Base-by-base conservation (phyloP, 2,797 vertebrate species). In the Morelia viridis region DNA sequence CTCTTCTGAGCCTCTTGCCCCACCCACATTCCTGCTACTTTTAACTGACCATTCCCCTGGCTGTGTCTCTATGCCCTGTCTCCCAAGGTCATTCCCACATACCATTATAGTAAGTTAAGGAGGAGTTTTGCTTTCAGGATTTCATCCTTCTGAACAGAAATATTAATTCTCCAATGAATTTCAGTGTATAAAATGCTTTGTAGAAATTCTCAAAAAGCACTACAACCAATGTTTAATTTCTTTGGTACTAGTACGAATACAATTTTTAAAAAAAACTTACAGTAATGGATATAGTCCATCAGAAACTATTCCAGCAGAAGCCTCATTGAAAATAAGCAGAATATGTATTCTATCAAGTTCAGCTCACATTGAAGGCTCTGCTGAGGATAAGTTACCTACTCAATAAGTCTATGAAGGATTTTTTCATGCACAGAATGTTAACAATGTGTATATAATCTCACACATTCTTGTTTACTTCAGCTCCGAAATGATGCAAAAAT, bases 141-240 rank as follows among this genome's bases (percentile, higher is more conserved):
- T 50, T 15, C 12, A 85, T 26, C 76, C 93, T 86, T 85, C 86
- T 31, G 8, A 46, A 60, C 28, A 86, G 13, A 61, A 64, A 90
- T 31, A 3, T 22, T 83, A 62, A 11, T 58, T 26, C 56, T 85
- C 12, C 19, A 50, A 0, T 31, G 15, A 85, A 57, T 88, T 88
- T 88, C 41, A 91, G 15, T 35, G 15, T 26, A 86, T 24, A 57
- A 71, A 46, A 89, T 41, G 8, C 80, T 89, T 57, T 3, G 4
- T 90, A 35, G 35, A 93, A 90, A 56, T 35, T 26, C 93, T 5
- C 91, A 84, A 7, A 94, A 9, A 90, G 64, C 15, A 3, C 3
- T 6, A 56, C 15, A 41, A 5, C 85, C 62, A 24, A 0, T 0
- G 65, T 53, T 65, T 83, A n/a, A 1, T 94, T 26, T 88, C 0